Evolutionary conservation across 2,888 invertebrate species (phyloP).

Genomic region (Epinotia bilunana): DNA sequence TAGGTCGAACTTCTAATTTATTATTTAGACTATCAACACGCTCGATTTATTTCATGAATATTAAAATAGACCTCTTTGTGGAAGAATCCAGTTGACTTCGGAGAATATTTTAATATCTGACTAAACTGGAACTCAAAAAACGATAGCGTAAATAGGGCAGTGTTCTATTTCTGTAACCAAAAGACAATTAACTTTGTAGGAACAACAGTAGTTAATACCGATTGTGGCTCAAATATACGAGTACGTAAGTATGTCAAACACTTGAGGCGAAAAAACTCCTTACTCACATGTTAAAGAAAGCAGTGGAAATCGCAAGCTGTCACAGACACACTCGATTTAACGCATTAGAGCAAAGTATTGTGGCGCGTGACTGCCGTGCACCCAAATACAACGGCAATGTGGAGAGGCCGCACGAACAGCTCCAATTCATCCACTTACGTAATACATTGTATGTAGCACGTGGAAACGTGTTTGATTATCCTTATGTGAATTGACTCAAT

Average conservation of each 20-base stretch:
- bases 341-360: constrained; percentile 49
- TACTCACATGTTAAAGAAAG: constrained; percentile 36
- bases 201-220: constrained; percentile 23
- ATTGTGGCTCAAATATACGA: constrained; percentile 2
- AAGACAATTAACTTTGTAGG: not conserved
- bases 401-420: constrained; percentile 35
- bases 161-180: constrained; percentile 9
- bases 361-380: constrained; percentile 45
- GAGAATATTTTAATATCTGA: constrained; percentile 18
- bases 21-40: constrained; percentile 48
- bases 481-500: constrained; percentile 11
- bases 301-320: constrained; percentile 41
- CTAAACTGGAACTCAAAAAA: constrained; percentile 10
- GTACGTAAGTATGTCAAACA: constrained; percentile 29
- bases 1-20: constrained; percentile 48
- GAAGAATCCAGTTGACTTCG: constrained; percentile 18
- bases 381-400: constrained; percentile 5
- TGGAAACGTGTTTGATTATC: constrained; percentile 28
- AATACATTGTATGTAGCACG: constrained; percentile 36
- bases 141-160: constrained; percentile 12
- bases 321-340: constrained; percentile 45
- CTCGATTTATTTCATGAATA: constrained; percentile 46
- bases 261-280: constrained; percentile 18
- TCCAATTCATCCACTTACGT: constrained; percentile 38
- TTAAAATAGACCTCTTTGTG: constrained; percentile 35